Evolutionary conservation across 2,797 vertebrate species (phyloP), one percentile per base, ranked within the genome.

Genomic region (Sebastes oblongus): DNA sequence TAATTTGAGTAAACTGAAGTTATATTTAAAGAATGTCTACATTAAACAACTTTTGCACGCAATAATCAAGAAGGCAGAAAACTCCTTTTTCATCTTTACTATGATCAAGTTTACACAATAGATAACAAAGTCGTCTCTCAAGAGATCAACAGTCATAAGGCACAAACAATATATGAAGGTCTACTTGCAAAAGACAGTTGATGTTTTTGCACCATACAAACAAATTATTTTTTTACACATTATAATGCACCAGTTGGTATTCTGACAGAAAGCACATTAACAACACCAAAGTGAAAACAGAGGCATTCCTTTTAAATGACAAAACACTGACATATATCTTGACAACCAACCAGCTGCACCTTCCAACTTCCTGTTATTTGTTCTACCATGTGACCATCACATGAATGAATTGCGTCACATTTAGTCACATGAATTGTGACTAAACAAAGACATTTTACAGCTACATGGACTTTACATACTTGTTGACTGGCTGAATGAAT

Each of bases 341-440:
- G 32, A 3, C 39, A 30, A 71, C 7, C 9, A 25, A 18, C 24
- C 5, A 46, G 42, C 14, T 36, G 32, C 0, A 25, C 3, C 18
- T 12, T 66, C 36, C 65, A 18, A 52, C 50, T 80, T 81, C 71
- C 75, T 86, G 9, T 25, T 62, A 5, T 67, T 59, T 24, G 14
- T 29, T 27, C 18, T 9, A 62, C 66, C 39, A 54, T 66, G 29
- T 13, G 54, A 67, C 8, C 1, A 27, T 77, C 72, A 69, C 58
- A 84, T 80, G 70, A 73, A 42, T 42, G 39, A 16, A 42, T 7
- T 42, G 39, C 6, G 6, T 42, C 16, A 10, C 25, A 70, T 36
- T 25, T 22, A 87, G 81, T 42, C 39, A 80, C 42, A 68, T 59
- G 68, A 84, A 71, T 4, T 34, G 66, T 30, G 46, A 66, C 58